Evolutionary conservation across 1,140 invertebrate species (phyloP).

Genomic region (Monomorium pharaonis): DNA sequence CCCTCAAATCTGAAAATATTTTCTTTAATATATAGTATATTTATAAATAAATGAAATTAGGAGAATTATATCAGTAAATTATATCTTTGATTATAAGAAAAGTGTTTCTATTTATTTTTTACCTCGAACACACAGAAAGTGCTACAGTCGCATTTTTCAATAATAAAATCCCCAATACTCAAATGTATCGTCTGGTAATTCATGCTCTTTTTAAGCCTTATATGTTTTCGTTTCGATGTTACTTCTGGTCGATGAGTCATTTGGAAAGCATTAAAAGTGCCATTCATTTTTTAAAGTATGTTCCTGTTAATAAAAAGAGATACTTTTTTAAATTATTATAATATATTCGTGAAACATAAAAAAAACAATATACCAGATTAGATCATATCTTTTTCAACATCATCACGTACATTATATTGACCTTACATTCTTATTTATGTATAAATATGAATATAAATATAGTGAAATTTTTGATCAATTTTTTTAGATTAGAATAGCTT

Average conservation of each 20-base stretch:
- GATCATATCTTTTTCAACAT: not conserved
- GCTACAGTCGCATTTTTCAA: constrained; percentile 90
- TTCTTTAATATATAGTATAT: not conserved
- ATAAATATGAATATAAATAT: not conserved
- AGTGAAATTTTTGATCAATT: not conserved
- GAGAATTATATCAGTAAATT: not conserved
- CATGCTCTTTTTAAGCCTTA: constrained; percentile 92
- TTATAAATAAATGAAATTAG: not conserved
- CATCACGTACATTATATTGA: not conserved
- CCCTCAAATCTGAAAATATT: constrained; percentile 87
- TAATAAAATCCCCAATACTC: constrained; percentile 96
- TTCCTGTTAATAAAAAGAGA: constrained; percentile 83
- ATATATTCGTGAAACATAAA: constrained; percentile 13
- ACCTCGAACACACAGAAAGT: constrained; percentile 92
- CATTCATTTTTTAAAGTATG: constrained; percentile 92
- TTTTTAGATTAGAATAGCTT: constrained; percentile 1
- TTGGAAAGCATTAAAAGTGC: constrained; percentile 93
- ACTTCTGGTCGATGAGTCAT: constrained; percentile 89
- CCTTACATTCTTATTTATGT: not conserved
- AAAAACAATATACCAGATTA: not conserved
- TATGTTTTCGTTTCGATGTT: constrained; percentile 89
- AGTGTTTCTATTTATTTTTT: constrained; percentile 63
- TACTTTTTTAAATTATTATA: not conserved
- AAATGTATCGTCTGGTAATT: constrained; percentile 92
- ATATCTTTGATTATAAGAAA: not conserved